Evolutionary conservation across 2,888 invertebrate species (phyloP).

Genomic region (Fissipunctia ypsillon): DNA sequence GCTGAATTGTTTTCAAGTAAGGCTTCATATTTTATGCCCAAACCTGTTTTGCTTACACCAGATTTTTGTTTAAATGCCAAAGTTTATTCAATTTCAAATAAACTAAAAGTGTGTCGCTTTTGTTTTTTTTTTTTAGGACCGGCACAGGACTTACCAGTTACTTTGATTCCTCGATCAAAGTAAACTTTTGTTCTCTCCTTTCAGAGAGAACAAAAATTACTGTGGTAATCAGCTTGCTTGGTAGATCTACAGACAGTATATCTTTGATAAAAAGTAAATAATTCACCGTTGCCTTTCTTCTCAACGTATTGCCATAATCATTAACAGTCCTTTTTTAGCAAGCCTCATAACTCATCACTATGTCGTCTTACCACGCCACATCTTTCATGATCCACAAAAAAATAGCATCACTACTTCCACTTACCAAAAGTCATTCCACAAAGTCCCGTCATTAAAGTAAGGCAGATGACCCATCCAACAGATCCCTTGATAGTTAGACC

Average conservation of each 20-base stretch:
- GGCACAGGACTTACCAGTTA: not conserved
- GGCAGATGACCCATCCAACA: conserved; percentile 92
- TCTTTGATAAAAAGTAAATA: no score
- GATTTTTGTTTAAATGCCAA: not conserved
- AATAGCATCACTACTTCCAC: conserved; percentile 52
- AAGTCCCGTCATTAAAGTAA: conserved; percentile 95
- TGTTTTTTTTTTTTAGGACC: not conserved
- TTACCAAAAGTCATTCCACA: conserved; percentile 98
- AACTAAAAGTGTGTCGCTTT: not conserved
- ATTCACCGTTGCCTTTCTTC: not conserved
- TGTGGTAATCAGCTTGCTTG: not conserved
- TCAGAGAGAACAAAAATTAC: not conserved
- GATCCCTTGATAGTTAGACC: conserved; percentile 94
- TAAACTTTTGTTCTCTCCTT: no score
- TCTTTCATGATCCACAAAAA: not conserved
- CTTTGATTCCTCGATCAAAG: no score
- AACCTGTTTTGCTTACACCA: not conserved
- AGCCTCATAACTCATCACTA: no score
- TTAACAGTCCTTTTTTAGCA: no score
- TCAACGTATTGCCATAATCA: no score
- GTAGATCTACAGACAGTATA: not conserved
- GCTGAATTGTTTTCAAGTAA: not conserved
- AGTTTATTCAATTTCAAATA: not conserved
- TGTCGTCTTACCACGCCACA: no score
- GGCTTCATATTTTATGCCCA: not conserved